phyloP scores from a whole-genome alignment of 1,140 invertebrate genomes.

The Bombus confusus region DNA sequence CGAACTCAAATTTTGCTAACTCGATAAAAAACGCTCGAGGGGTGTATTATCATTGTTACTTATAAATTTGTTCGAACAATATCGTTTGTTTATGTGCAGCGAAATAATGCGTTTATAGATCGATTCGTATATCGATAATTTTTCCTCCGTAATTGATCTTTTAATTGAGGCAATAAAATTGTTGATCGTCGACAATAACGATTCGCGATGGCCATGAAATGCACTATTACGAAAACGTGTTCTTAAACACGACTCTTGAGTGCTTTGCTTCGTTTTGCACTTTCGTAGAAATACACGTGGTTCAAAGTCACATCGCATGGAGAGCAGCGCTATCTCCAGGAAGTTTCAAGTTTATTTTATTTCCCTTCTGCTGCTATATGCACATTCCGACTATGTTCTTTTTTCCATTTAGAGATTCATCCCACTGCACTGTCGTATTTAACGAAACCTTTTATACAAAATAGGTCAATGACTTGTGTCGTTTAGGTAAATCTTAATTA shows the following conservation, averaged over 20 bases:
- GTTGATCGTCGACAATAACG: not conserved
- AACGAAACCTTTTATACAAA: too few relatives aligned
- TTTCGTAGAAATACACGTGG: slow-evolving; percentile 37
- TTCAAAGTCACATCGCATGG: slow-evolving; percentile 10
- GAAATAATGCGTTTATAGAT: not conserved
- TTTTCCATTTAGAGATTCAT: not conserved
- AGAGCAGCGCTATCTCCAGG: slow-evolving; percentile 41
- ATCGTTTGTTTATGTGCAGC: not conserved
- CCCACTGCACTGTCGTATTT: not conserved
- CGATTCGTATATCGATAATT: not conserved
- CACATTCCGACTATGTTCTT: slow-evolving; percentile 13
- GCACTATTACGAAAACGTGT: not conserved
- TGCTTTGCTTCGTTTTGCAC: slow-evolving; percentile 18
- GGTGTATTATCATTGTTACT: not conserved
- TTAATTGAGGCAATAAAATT: slow-evolving; percentile 5
- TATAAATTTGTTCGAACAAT: not conserved
- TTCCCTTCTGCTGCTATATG: not conserved
- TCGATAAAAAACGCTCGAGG: not conserved
- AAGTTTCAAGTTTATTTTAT: slow-evolving; percentile 25
- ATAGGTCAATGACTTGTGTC: too few relatives aligned
- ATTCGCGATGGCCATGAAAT: slow-evolving; percentile 23
- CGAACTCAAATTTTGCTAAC: too few relatives aligned
- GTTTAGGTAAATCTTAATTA: not conserved
- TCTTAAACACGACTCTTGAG: not conserved
- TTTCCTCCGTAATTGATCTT: not conserved